phyloP scores from a whole-genome alignment of 1,140 invertebrate species.

The Tetragonula clypearis region DNA sequence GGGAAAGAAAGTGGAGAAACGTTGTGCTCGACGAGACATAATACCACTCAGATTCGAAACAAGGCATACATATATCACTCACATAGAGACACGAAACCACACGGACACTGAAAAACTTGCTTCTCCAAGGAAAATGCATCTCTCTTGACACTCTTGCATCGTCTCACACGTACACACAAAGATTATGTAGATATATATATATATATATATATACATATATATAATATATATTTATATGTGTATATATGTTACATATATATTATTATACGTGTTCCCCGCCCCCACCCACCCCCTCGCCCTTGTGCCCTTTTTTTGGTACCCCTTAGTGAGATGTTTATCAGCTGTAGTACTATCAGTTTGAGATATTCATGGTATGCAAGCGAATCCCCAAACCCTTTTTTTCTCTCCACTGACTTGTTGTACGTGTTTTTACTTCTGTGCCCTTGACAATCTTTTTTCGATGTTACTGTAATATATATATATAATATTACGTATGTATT shows the following conservation, averaged over 20 bases:
- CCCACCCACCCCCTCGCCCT: background rate
- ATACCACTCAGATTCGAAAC: slow-evolving; percentile 54
- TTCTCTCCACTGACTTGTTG: slow-evolving; percentile 74
- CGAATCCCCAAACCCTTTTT: slow-evolving; percentile 67
- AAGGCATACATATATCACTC: slow-evolving; percentile 38
- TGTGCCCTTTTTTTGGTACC: slow-evolving; percentile 57
- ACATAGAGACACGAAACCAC: slow-evolving; percentile 40
- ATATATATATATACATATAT: slow-evolving; percentile 5
- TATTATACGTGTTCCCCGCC: slow-evolving; percentile 16
- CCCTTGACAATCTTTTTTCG: slow-evolving; percentile 14
- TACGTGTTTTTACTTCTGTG: slow-evolving; percentile 74
- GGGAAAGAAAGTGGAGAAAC: background rate
- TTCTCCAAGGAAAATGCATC: slow-evolving; percentile 57
- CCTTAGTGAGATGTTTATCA: slow-evolving; percentile 65
- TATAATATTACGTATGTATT: slow-evolving; percentile 11
- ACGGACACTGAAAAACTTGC: slow-evolving; percentile 10
- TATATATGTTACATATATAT: slow-evolving; percentile 31
- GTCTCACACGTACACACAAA: slow-evolving; percentile 36
- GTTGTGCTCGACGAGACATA: slow-evolving; percentile 27
- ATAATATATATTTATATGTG: background rate
- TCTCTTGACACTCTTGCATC: slow-evolving; percentile 62
- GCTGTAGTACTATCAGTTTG: slow-evolving; percentile 68
- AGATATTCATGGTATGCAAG: slow-evolving; percentile 79
- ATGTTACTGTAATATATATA: slow-evolving; percentile 6
- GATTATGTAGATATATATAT: background rate